Evolutionary conservation across 1,140 invertebrate species (phyloP).

Genomic region (Pinna nobilis): DNA sequence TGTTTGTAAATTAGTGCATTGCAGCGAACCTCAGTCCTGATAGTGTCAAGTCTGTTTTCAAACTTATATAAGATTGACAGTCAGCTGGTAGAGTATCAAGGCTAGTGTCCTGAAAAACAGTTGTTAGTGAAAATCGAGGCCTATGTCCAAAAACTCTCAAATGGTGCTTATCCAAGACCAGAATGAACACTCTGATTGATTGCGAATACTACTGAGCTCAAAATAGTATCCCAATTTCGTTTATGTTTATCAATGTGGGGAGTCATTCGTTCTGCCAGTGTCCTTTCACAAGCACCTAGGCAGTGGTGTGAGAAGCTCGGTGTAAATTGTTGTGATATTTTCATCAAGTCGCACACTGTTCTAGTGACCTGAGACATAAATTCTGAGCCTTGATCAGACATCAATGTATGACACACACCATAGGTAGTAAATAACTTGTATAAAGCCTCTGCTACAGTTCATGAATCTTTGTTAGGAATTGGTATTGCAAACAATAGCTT

Average conservation of each 20-base stretch:
- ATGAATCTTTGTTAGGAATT: conserved; percentile 25
- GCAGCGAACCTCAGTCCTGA: neutral
- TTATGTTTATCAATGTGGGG: conserved; percentile 15
- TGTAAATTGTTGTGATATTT: conserved; percentile 23
- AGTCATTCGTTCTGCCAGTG: conserved; percentile 23
- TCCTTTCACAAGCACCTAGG: conserved; percentile 32
- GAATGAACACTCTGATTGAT: conserved; percentile 17
- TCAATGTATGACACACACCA: conserved; percentile 22
- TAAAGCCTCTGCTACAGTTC: conserved; percentile 18
- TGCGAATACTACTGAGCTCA: conserved; percentile 3
- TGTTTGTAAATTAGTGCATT: neutral
- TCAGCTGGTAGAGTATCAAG: conserved; percentile 24
- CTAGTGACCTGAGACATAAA: conserved; percentile 13
- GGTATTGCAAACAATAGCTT: conserved; percentile 25
- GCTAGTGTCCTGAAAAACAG: neutral
- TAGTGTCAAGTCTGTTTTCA: too few relatives aligned
- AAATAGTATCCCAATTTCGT: conserved; percentile 19
- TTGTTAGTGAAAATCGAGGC: conserved; percentile 26
- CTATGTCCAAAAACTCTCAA: conserved; percentile 25
- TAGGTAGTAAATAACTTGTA: conserved; percentile 29
- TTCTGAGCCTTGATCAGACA: conserved; percentile 31
- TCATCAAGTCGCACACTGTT: conserved; percentile 12
- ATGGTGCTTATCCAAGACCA: conserved; percentile 25
- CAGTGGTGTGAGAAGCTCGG: conserved; percentile 37
- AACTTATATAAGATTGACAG: conserved; percentile 22